Evolutionary conservation across 1,140 invertebrate species (phyloP).

Genomic region (Lepeophtheirus salmonis): DNA sequence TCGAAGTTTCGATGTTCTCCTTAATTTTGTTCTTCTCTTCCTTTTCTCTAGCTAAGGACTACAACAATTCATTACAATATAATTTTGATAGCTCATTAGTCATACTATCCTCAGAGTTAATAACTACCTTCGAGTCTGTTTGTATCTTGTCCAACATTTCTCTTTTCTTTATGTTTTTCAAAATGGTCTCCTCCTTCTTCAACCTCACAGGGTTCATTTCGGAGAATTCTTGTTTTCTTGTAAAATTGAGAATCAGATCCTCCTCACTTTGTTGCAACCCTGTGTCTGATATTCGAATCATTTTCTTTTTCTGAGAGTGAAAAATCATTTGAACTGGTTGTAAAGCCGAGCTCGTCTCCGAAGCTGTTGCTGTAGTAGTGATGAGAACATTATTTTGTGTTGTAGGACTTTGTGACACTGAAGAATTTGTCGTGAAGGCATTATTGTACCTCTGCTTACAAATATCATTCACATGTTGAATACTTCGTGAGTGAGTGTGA

Average conservation of each 20-base stretch:
- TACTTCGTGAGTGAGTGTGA: neutral
- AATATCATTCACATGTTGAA: neutral
- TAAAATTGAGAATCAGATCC: neutral
- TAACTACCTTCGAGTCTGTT: neutral
- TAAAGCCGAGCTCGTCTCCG: neutral
- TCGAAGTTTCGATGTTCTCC: neutral
- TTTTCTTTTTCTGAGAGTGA: neutral
- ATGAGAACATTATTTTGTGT: neutral
- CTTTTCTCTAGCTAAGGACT: neutral
- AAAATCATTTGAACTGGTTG: neutral
- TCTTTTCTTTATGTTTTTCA: neutral
- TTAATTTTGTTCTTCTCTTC: neutral
- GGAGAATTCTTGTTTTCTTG: constrained; percentile 1
- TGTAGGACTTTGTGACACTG: neutral
- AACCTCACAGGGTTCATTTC: neutral
- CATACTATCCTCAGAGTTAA: neutral
- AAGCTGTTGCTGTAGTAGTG: neutral
- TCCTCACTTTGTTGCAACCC: neutral
- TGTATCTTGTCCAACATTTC: constrained; percentile 5
- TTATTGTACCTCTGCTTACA: neutral
- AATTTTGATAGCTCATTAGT: neutral
- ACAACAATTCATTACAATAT: neutral
- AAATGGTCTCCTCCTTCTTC: neutral
- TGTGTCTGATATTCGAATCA: neutral
- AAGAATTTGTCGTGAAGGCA: neutral